Evolutionary conservation across 2,797 vertebrate genomes (phyloP).

Genomic region (Emys orbicularis): DNA sequence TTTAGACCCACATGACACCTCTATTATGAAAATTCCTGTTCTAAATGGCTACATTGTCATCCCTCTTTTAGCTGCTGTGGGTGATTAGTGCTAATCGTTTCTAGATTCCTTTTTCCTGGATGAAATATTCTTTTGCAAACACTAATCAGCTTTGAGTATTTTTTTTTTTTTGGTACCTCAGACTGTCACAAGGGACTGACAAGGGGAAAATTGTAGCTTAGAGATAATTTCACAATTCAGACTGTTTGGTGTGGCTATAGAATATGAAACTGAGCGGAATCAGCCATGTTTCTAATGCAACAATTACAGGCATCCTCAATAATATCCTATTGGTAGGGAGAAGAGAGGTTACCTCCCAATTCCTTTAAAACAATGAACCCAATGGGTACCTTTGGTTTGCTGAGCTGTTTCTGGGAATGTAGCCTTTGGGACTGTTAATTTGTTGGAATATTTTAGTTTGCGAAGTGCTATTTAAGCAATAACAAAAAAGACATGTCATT

Average conservation of each 20-base stretch:
- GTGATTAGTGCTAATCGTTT: background rate
- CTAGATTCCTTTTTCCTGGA: background rate
- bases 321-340: background rate
- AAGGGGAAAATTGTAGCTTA: background rate
- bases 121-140: background rate
- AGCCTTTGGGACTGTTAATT: background rate
- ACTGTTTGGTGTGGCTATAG: background rate
- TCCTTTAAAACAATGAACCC: background rate
- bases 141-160: no score
- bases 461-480: background rate
- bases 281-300: background rate
- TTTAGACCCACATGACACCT: background rate
- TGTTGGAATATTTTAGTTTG: background rate
- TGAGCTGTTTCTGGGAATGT: background rate
- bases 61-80: background rate
- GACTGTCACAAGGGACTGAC: background rate
- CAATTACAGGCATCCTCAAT: background rate
- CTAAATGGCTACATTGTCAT: background rate
- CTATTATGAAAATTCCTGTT: background rate
- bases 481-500: background rate
- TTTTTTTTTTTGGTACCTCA: background rate
- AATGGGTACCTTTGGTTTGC: rapidly evolving
- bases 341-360: background rate
- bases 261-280: background rate
- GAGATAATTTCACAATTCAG: background rate